Conservation (phyloP, 2,113 vertebrate genomes). For the Aplodontia rufa region DNA sequence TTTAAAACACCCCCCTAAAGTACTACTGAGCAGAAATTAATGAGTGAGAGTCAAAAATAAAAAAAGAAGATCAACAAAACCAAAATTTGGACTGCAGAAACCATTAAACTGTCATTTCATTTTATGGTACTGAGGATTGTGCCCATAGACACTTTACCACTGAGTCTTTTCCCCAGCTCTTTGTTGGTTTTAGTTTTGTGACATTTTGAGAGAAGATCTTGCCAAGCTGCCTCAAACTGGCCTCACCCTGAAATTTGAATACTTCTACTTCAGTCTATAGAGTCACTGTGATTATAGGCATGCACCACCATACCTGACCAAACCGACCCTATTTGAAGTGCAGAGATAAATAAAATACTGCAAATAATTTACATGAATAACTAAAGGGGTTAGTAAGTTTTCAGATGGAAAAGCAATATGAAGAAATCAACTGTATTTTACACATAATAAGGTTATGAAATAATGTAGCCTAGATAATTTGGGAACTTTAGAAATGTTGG, state of each 20-base stretch:
- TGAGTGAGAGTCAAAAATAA: neutral
- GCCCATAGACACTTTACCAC: too few species aligned
- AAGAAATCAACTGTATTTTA: neutral
- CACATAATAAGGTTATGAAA: slow-evolving; percentile 1
- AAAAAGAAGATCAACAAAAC: neutral
- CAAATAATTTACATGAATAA: neutral
- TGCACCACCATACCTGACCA: neutral
- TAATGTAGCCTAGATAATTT: neutral
- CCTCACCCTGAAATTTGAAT: too few species aligned
- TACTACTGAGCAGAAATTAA: neutral
- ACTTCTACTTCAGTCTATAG: too few species aligned
- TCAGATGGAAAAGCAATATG: neutral
- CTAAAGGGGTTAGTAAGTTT: neutral
- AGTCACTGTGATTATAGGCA: too few species aligned
- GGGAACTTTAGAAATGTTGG: neutral
- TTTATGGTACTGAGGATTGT: too few species aligned
- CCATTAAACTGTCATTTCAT: too few species aligned
- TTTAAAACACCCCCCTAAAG: too few species aligned
- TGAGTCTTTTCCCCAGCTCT: too few species aligned
- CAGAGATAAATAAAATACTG: neutral
- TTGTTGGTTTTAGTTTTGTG: too few species aligned
- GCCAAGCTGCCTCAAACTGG: too few species aligned
- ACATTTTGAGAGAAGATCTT: too few species aligned
- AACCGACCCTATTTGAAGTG: neutral
- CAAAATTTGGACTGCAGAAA: slow-evolving; percentile 10